Evolutionary conservation across 2,113 vertebrate genomes (phyloP), one percentile per base, ranked within the genome.

Genomic region (Xyrauchen texanus): DNA sequence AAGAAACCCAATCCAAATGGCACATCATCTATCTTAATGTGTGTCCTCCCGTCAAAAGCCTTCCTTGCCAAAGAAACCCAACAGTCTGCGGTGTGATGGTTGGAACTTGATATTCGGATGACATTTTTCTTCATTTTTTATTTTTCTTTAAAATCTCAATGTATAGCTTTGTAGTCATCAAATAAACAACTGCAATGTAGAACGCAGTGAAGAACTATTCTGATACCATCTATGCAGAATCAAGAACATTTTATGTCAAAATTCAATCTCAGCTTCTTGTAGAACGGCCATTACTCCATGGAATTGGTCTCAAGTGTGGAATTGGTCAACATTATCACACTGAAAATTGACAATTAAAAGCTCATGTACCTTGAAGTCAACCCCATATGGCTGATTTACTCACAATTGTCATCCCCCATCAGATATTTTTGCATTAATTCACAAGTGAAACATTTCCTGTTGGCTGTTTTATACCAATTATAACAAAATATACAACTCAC

Each of bases 1-100:
- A 58, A 51, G 72, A 83, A 70, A 77, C 34, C 76, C 64, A 69
- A 73, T 81, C 64, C 15, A 63, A 78, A 77, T 68, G 57, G 57
- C 52, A 82, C 45, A 73, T 60, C 55, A 80, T 80, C 66, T 71
- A 64, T 58, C 11, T 62, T 58, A 68, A 77, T 74, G 6, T 51
- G 45, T 51, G 69, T 77, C 58, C 68, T 13, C 69, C 63, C 42
- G 7, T 80, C 67, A 71, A 71, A 69, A 80, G 53, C 51, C 47
- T 66, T 61, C 15, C 61, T 10, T 6, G 51, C 65, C 57, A 64
- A 78, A 52, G 49, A 73, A 53, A 66, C 42, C 21, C 21, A 45
- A 42, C 55, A 76, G 63, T 72, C 52, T 47, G 78, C 45, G 21
- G 70, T 61, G 47, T 45, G 16, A 49, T 13, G n/a, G 49, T 21